Conservation (phyloP, 2,888 invertebrate species). For the Chymomyza amoena region DNA sequence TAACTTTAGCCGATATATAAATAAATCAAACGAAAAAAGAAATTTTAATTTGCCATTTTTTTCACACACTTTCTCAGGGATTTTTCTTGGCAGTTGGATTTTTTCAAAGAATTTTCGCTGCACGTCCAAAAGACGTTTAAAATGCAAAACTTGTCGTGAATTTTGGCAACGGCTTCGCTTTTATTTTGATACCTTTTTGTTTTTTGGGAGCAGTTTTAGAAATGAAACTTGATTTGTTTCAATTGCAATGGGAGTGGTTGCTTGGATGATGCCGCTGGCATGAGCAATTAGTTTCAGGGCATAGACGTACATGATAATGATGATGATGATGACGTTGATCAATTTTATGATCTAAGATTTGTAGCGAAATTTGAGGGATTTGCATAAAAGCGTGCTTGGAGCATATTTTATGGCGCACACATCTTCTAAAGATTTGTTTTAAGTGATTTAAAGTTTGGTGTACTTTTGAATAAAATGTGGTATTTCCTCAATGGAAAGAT, state of each 20-base stretch:
- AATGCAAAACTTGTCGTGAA: neutral
- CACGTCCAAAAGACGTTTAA: neutral
- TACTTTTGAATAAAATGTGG: too few species aligned
- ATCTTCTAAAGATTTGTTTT: too few species aligned
- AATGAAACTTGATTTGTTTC: neutral
- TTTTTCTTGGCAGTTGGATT: neutral
- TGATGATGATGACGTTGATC: neutral
- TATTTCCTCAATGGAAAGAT: too few species aligned
- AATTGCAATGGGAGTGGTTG: neutral
- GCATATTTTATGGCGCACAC: too few species aligned
- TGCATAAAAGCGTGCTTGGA: too few species aligned
- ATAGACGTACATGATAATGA: neutral
- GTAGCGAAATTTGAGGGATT: neutral
- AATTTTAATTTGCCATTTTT: neutral
- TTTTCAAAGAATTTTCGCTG: neutral
- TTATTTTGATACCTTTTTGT: neutral
- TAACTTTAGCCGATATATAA: neutral
- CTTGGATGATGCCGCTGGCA: neutral
- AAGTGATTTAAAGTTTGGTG: too few species aligned
- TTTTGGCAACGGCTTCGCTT: constrained; percentile 4
- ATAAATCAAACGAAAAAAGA: neutral
- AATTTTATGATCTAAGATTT: neutral
- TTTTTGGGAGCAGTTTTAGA: neutral
- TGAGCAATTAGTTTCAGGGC: neutral
- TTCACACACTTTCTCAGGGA: neutral